phyloP scores from a whole-genome alignment of 2,113 vertebrate species.

The Naja naja region DNA sequence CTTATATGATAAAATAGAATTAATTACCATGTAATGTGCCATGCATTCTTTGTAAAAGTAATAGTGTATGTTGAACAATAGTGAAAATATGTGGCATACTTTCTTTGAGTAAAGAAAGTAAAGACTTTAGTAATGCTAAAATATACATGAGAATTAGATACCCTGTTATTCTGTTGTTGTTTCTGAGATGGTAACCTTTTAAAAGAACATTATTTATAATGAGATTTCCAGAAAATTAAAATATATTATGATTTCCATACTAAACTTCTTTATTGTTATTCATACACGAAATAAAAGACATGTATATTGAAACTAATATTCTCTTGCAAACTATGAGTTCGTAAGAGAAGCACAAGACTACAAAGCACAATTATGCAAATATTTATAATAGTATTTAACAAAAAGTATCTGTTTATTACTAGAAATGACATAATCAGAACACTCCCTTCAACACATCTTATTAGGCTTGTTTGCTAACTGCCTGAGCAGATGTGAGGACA shows the following conservation, averaged over 20 bases:
- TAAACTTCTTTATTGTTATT: not conserved
- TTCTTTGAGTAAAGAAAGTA: not conserved
- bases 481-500: not conserved
- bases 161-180: not conserved
- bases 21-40: not conserved
- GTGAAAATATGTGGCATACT: not conserved
- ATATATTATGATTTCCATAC: not conserved
- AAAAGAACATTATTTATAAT: not conserved
- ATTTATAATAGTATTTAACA: conserved; percentile 17
- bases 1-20: not conserved
- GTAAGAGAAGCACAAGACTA: not conserved
- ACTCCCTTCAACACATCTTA: not conserved
- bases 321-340: not conserved
- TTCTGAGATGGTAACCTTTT: not conserved
- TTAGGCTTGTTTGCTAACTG: not conserved
- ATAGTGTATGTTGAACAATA: not conserved
- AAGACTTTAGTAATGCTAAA: not conserved
- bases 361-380: conserved; percentile 2
- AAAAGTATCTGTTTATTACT: not conserved
- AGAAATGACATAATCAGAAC: not conserved
- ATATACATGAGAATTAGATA: not conserved
- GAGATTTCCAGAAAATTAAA: not conserved
- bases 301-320: not conserved
- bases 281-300: not conserved
- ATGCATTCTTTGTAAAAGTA: not conserved